Conservation (phyloP, 2,888 invertebrate genomes). For the Incurvaria masculella region DNA sequence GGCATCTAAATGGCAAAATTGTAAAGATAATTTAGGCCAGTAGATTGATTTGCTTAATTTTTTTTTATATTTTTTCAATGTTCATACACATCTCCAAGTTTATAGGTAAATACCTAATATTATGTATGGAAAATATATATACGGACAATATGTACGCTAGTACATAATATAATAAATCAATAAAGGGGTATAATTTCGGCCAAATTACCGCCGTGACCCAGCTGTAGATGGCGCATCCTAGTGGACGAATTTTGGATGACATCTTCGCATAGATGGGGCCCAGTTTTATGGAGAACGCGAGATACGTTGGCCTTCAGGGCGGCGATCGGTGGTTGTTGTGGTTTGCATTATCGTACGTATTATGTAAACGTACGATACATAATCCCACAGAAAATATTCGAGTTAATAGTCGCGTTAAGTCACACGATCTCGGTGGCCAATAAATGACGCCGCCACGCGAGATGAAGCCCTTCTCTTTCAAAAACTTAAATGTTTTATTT, state of each 20-base stretch:
- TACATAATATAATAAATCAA: no score
- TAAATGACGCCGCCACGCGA: constrained; percentile 11
- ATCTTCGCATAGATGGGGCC: constrained; percentile 5
- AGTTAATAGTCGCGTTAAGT: constrained; percentile 8
- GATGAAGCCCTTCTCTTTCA: constrained; percentile 9
- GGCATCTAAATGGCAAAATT: no score
- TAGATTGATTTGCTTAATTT: no score
- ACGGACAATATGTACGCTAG: no score
- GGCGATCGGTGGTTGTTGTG: constrained; percentile 11
- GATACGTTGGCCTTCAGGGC: constrained; percentile 5
- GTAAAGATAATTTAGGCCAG: no score
- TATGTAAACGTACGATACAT: background rate
- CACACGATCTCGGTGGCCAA: constrained; percentile 9
- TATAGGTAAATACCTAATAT: no score
- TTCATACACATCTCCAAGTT: no score
- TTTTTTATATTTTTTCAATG: no score
- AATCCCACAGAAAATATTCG: constrained; percentile 7
- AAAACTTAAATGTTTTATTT: background rate
- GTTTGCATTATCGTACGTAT: no score
- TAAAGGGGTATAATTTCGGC: constrained; percentile 4
- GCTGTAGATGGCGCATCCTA: constrained; percentile 4
- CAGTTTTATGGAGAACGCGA: constrained; percentile 4
- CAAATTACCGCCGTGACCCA: constrained; percentile 5
- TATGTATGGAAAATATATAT: no score
- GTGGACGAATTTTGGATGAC: constrained; percentile 5